Base-by-base conservation (phyloP, 2,113 vertebrate genomes). In the Geococcyx californianus region DNA sequence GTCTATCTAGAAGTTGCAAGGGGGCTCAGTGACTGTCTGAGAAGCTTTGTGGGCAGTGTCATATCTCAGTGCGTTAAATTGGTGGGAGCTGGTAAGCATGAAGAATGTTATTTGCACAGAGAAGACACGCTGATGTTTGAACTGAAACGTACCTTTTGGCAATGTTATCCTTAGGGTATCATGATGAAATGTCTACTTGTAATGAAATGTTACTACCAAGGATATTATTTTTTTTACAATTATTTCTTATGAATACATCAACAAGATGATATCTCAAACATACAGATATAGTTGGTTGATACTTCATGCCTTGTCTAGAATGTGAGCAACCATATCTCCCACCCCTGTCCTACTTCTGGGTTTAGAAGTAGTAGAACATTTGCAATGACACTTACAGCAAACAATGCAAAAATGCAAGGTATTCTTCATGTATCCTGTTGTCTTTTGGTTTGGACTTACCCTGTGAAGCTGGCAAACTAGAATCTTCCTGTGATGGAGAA, bases 371-470 rank as follows among this genome's bases (percentile, higher is more conserved):
- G 56, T 11, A 52, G 34, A n/a, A 23, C 19, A 13, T 9, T 80
- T n/a, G 29, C 33, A 38, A 13, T 79, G 45, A 49, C 31, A 33
- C 52, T 49, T 38, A 16, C 29, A 80, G 14, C 13, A 69, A 75
- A 19, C n/a, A 34, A 17, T 24, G 28, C 36, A 31, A 62, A 59
- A 52, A 44, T 29, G 33, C 13, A 44, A 72, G 5, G 28, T 60
- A 42, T 33, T 64, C 25, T 12, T 74, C 96, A 94, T 96, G 96
- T 94, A 98, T 98, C 81, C 80, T 93, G 66, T 97, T 87, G 54
- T 98, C 98, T 62, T 80, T 64, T 38, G 40, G 49, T 38, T 98
- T 98, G 26, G 93, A 96, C 95, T 97, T 97, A 82, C 98, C 97
- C 9, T 51, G 94, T 9, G 98, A 96, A 17, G 98, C 98, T 55